These are phyloP conservation scores for Oreochromis grahami DNA, from an alignment of 2,797 vertebrate genomes.

Conservation along the genomic window DNA sequence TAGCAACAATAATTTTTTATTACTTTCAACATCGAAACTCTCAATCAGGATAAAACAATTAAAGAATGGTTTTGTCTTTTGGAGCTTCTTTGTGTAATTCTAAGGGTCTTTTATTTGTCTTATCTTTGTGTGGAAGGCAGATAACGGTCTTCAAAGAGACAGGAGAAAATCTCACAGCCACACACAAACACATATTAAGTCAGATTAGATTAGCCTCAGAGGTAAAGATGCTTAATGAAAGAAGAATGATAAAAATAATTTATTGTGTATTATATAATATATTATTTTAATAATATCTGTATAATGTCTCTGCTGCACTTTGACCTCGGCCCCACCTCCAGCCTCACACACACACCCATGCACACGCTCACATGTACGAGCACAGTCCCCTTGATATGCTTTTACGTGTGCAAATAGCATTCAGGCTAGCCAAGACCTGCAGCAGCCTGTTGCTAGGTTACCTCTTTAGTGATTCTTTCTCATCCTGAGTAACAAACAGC, in stretches of 20 bases:
- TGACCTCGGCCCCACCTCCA: neutral
- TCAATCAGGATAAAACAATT: neutral
- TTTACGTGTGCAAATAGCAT: constrained; percentile 60
- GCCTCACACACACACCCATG: neutral
- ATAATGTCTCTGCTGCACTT: neutral
- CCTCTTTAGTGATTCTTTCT: constrained; percentile 72
- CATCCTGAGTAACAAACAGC: constrained; percentile 72
- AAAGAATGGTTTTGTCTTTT: neutral
- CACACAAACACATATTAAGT: constrained; percentile 26
- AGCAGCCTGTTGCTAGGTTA: constrained; percentile 82
- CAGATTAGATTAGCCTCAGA: constrained; percentile 21
- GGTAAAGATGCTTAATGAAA: constrained; percentile 33
- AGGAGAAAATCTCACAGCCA: neutral
- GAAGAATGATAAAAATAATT: constrained; percentile 58
- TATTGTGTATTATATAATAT: constrained; percentile 12
- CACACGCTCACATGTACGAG: neutral
- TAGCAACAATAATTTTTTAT: neutral
- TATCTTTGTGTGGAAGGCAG: neutral
- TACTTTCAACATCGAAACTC: neutral
- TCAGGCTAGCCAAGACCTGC: constrained; percentile 56
- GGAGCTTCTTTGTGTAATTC: neutral
- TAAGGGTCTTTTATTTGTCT: neutral
- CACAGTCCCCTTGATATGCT: constrained; percentile 22
- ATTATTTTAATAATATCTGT: neutral
- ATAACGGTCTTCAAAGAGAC: constrained; percentile 1